These are phyloP conservation scores for Coryphaenoides rupestris DNA, from an alignment of 2,113 vertebrate species.

Conservation along the genomic window DNA sequence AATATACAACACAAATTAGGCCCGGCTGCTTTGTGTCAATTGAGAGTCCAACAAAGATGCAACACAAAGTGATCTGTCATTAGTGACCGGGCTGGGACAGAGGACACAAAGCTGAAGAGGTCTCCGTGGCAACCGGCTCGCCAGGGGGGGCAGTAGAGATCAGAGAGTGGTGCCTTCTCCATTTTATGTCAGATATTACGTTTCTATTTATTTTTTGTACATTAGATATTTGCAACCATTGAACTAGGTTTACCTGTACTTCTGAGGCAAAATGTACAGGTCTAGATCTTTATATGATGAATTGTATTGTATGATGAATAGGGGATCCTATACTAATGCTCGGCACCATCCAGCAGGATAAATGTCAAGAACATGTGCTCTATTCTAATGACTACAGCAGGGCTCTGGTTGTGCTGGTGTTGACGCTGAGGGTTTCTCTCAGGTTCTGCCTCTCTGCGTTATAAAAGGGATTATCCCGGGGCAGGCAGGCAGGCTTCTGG, in stretches of 20 bases:
- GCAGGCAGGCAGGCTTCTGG: slow-evolving; percentile 1
- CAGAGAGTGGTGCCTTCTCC: slow-evolving; percentile 23
- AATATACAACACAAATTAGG: slow-evolving; percentile 70
- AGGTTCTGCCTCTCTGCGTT: slow-evolving; percentile 50
- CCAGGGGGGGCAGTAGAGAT: slow-evolving; percentile 35
- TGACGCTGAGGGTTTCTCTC: slow-evolving; percentile 13
- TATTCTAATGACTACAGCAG: too few relatives aligned
- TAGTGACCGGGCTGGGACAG: slow-evolving; percentile 62
- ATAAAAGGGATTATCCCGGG: slow-evolving; percentile 65
- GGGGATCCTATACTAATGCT: too few relatives aligned
- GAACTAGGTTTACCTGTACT: too few relatives aligned
- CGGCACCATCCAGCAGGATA: too few relatives aligned
- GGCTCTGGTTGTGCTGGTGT: too few relatives aligned
- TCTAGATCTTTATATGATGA: too few relatives aligned
- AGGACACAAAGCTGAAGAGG: slow-evolving; percentile 56
- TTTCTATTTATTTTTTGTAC: too few relatives aligned
- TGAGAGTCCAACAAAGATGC: slow-evolving; percentile 64
- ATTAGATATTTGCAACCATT: too few relatives aligned
- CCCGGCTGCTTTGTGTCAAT: slow-evolving; percentile 61
- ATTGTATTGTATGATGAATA: too few relatives aligned
- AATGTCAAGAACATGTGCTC: too few relatives aligned
- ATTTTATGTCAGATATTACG: too few relatives aligned
- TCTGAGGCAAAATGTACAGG: too few relatives aligned
- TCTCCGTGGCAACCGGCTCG: slow-evolving; percentile 61
- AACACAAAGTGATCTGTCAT: slow-evolving; percentile 66